Evolutionary conservation across 2,797 vertebrate genomes (phyloP), one percentile per base, ranked within the genome.

Genomic region (Helostoma temminkii): DNA sequence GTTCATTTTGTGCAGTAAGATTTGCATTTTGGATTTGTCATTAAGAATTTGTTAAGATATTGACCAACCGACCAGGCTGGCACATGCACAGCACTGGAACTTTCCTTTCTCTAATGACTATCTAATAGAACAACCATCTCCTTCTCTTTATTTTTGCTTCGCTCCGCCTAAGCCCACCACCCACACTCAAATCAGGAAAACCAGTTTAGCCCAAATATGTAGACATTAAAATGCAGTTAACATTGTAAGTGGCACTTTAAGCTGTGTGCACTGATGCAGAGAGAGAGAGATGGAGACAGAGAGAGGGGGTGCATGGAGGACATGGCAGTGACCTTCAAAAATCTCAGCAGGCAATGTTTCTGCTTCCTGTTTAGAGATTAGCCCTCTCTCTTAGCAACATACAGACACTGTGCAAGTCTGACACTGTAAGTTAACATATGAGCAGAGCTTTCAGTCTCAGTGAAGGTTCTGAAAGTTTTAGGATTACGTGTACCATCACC

Each of bases 311-410:
- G 74, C 21, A 37, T 52, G 62, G 77, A 84, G 80, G 83, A 85
- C 87, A 79, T 15, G 28, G 16, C 69, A 57, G 71, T 92, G 88
- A 89, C 91, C 93, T 94, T 93, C 91, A 93, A 68, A 85, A 66
- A 87, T 86, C 86, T 87, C 90, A 71, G 78, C 78, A 76, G 86
- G 73, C 74, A 9, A 32, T 34, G 46, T 75, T 78, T 81, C 56
- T 83, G 81, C 78, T 58, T 78, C 80, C 71, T 81, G 70, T 82
- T 87, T 71, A 60, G 66, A 78, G 65, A 63, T 70, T 62, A 52
- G 26, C 47, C 66, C 62, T 64, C 32, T 71, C 55, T 71, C 66
- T 63, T 25, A 49, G 78, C 56, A 65, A 64, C 55, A 45, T 30
- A 11, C 53, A 43, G 37, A 11, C 25, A 14, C 47, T 50, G 28